A percentile compares a stretch with the other conserved stretches of the same genome.
These are phyloP conservation scores for Vidua macroura DNA, from an alignment of 2,113 vertebrate genomes.

Conservation along the genomic window DNA sequence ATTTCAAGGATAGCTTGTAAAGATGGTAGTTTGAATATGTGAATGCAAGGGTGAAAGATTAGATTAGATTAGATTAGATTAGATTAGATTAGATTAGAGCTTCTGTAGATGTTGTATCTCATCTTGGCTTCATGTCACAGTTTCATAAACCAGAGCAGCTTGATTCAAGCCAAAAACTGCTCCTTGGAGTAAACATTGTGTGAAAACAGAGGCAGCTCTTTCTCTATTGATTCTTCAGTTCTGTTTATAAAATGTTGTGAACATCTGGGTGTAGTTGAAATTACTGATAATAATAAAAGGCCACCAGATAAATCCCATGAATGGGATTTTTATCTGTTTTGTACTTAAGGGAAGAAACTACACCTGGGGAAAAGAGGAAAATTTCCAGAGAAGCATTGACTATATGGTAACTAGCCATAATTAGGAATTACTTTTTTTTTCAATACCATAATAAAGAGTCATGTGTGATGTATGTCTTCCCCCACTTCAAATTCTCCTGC, in stretches of 20 bases:
- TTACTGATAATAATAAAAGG: background rate
- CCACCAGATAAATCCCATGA: background rate
- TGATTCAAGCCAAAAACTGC: background rate
- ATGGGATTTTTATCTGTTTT: background rate
- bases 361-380: background rate
- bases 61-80: background rate
- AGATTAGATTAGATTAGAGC: background rate
- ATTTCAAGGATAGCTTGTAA: background rate
- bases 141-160: conserved; percentile 1
- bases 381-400: background rate
- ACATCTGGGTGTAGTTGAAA: background rate
- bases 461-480: background rate
- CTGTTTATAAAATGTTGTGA: background rate
- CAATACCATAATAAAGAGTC: background rate
- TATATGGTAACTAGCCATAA: background rate
- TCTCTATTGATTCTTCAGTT: background rate
- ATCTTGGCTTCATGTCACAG: background rate
- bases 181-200: background rate
- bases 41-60: background rate
- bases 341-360: background rate
- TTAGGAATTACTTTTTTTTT: background rate
- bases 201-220: background rate
- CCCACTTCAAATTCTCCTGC: background rate
- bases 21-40: background rate
- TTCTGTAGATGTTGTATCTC: background rate